A percentile compares a stretch with the other conserved stretches of the same genome.
These are phyloP conservation scores for Bombus huntii DNA, from an alignment of 1,140 invertebrate species.

Conservation along the genomic window DNA sequence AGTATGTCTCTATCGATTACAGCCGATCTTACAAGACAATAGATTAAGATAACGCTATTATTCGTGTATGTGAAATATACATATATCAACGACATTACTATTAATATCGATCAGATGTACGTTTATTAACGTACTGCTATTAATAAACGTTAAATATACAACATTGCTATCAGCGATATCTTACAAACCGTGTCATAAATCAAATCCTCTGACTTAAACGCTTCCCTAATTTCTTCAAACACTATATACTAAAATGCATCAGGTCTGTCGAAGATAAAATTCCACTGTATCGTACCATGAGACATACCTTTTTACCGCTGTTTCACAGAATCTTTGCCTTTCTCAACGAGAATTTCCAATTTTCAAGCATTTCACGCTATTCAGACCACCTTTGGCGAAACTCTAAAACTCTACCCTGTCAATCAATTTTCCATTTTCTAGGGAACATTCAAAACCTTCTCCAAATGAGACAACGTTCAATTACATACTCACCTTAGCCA, in stretches of 20 bases:
- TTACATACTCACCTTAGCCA: constrained; percentile 56
- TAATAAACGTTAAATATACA: neutral
- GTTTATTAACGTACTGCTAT: neutral
- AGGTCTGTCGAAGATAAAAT: neutral
- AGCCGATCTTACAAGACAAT: neutral
- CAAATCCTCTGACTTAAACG: neutral
- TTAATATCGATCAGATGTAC: neutral
- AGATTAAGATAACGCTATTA: neutral
- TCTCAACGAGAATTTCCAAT: too few species aligned
- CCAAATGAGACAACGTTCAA: neutral
- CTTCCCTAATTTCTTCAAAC: neutral
- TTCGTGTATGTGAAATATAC: neutral
- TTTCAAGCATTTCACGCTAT: too few species aligned
- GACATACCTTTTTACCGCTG: too few species aligned
- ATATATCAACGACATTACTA: neutral
- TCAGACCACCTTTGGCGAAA: neutral
- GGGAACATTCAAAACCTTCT: too few species aligned
- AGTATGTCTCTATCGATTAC: neutral
- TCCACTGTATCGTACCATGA: neutral
- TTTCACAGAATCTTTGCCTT: too few species aligned
- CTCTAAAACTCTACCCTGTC: neutral
- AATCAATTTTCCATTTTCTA: neutral
- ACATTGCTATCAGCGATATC: neutral
- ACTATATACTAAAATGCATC: too few species aligned
- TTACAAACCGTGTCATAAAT: neutral